Percentiles rank a stretch among this genome's conserved stretches.
These are phyloP conservation scores for Orthonevra nobilis DNA, from an alignment of 2,888 invertebrate genomes.

Conservation along the genomic window DNA sequence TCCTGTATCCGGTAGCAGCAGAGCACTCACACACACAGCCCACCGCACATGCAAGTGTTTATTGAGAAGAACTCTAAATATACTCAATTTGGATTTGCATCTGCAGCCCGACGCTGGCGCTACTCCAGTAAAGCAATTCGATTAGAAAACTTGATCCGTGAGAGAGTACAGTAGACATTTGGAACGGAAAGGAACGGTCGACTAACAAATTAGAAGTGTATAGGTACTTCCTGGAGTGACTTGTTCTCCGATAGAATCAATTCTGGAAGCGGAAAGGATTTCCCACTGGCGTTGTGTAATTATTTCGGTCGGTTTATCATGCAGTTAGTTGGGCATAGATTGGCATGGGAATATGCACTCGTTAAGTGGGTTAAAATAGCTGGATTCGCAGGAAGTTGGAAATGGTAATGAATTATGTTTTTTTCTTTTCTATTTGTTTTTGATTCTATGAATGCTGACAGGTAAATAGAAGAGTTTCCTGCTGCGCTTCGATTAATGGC, in stretches of 20 bases:
- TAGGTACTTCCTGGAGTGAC: slow-evolving; percentile 45
- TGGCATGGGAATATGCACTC: slow-evolving; percentile 26
- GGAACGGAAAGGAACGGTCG: slow-evolving; percentile 27
- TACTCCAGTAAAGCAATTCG: slow-evolving; percentile 7
- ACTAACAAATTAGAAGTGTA: slow-evolving; percentile 25
- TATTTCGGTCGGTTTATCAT: slow-evolving; percentile 27
- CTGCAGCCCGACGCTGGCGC: slow-evolving; percentile 25
- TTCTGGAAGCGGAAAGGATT: slow-evolving; percentile 36
- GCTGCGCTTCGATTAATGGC: slow-evolving; percentile 15
- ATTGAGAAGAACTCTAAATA: slow-evolving; percentile 24
- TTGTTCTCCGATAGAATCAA: slow-evolving; percentile 18
- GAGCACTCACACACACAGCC: background rate
- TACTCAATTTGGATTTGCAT: slow-evolving; percentile 39
- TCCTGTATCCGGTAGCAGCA: slow-evolving; percentile 45
- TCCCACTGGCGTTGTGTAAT: slow-evolving; percentile 30
- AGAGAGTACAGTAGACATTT: slow-evolving; percentile 25
- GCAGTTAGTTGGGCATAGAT: background rate
- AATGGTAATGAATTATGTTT: slow-evolving; percentile 15
- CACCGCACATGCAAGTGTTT: background rate
- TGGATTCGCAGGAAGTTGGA: slow-evolving; percentile 10
- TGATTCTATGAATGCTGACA: background rate
- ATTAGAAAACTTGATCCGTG: slow-evolving; percentile 43
- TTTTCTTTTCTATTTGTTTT: background rate
- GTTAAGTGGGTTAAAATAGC: slow-evolving; percentile 18
- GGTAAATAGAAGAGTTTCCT: slow-evolving; percentile 2